These are phyloP conservation scores for Ips nitidus DNA, from an alignment of 1,140 invertebrate genomes.

Conservation along the genomic window DNA sequence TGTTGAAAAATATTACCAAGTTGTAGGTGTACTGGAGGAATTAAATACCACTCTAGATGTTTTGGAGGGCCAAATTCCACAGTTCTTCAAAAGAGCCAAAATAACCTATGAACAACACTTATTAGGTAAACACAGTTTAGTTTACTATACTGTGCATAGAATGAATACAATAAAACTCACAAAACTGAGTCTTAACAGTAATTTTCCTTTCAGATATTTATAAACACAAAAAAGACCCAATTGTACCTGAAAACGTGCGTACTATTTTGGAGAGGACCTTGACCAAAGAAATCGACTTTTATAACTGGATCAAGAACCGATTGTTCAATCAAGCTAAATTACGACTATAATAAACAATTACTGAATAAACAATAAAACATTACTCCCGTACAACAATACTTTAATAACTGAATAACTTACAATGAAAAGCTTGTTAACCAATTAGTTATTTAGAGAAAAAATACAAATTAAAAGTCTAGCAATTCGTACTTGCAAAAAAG, in stretches of 20 bases:
- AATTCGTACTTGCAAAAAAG: constrained; percentile 52
- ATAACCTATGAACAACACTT: constrained; percentile 58
- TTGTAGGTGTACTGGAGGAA: constrained; percentile 67
- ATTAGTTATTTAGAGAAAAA: neutral
- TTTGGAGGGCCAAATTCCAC: constrained; percentile 61
- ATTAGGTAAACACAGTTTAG: constrained; percentile 53
- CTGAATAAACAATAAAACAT: no score
- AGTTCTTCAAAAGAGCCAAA: constrained; percentile 62
- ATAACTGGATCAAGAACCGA: constrained; percentile 61
- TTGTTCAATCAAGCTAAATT: constrained; percentile 52
- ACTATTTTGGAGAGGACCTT: constrained; percentile 49
- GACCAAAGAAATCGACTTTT: constrained; percentile 63
- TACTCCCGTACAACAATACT: no score
- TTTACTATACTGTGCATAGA: constrained; percentile 34
- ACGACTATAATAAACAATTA: constrained; percentile 1
- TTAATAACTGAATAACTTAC: no score
- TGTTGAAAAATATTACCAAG: constrained; percentile 65
- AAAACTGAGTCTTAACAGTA: no score
- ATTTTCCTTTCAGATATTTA: constrained; percentile 29
- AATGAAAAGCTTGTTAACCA: neutral
- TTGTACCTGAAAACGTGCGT: constrained; percentile 20
- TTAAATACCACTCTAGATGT: constrained; percentile 62
- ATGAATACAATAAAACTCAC: neutral
- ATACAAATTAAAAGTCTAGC: constrained; percentile 37
- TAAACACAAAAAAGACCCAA: constrained; percentile 33